Conservation (phyloP, 2,797 vertebrate species). For the Tragelaphus eurycerus region DNA sequence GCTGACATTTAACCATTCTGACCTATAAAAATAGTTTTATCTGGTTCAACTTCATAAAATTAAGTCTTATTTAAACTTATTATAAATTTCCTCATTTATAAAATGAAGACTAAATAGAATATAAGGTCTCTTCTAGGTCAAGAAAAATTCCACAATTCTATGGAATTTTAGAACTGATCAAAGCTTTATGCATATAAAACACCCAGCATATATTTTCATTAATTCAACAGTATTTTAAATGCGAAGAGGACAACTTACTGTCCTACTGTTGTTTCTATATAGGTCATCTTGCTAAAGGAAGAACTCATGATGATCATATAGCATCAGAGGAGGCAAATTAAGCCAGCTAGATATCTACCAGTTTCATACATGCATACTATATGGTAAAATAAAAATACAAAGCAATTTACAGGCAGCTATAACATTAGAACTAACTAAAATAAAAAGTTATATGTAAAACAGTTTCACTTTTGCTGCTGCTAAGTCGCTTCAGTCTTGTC, state of each 20-base stretch:
- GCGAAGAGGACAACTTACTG: neutral
- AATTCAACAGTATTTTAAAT: neutral
- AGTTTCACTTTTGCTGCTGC: neutral
- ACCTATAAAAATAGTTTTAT: neutral
- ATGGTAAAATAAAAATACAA: neutral
- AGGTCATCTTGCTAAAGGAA: neutral
- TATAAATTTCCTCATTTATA: neutral
- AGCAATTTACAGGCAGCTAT: neutral
- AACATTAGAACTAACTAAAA: neutral
- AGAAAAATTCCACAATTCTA: neutral
- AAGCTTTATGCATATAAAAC: neutral
- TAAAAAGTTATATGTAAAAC: neutral
- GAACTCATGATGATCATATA: neutral
- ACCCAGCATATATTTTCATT: neutral
- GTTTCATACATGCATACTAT: neutral
- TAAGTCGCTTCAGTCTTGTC: too few species aligned
- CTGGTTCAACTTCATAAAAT: neutral
- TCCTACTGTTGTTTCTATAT: neutral
- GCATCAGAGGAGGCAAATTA: neutral
- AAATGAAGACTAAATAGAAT: constrained; percentile 1
- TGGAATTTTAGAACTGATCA: neutral
- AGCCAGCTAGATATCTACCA: neutral
- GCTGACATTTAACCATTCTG: neutral
- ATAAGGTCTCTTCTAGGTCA: neutral
- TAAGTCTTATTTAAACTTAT: neutral